These are phyloP conservation scores for Ditula angustiorana DNA, from an alignment of 2,888 invertebrate species.

Conservation along the genomic window DNA sequence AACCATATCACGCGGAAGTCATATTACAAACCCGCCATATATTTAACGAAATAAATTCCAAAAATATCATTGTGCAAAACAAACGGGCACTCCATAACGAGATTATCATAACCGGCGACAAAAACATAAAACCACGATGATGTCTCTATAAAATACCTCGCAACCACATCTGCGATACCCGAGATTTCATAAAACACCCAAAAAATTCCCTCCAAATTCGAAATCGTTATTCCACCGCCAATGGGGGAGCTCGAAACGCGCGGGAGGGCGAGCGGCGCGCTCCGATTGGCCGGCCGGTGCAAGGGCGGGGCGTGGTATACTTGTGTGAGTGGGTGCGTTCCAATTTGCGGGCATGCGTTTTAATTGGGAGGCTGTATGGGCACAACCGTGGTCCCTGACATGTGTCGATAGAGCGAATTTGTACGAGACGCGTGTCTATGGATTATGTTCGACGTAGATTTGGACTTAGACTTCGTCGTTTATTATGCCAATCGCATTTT, in stretches of 20 bases:
- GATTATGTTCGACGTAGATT: neutral
- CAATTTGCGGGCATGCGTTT: constrained; percentile 60
- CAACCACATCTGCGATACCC: constrained; percentile 54
- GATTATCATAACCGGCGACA: constrained; percentile 74
- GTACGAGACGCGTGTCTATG: constrained; percentile 1
- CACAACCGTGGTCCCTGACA: constrained; percentile 36
- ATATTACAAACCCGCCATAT: constrained; percentile 40
- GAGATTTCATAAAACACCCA: constrained; percentile 79
- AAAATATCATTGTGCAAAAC: constrained; percentile 74
- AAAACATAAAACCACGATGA: constrained; percentile 72
- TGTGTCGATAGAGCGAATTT: constrained; percentile 47
- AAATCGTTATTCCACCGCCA: constrained; percentile 74
- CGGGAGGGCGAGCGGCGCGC: constrained; percentile 69
- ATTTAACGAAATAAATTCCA: constrained; percentile 49
- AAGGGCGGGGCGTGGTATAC: constrained; percentile 66
- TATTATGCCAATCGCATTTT: too few relatives aligned
- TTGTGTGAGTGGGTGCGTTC: constrained; percentile 68
- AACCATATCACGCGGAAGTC: constrained; percentile 33
- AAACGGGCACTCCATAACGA: constrained; percentile 70
- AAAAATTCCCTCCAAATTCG: constrained; percentile 78
- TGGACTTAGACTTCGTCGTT: neutral
- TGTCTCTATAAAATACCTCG: constrained; percentile 70
- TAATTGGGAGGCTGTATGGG: constrained; percentile 66
- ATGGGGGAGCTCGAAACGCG: constrained; percentile 61
- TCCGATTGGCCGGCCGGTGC: constrained; percentile 65